A percentile compares a stretch with the other conserved stretches of the same genome.
phyloP scores from a whole-genome alignment of 64 coral and sea anemone genomes.

The Montipora efflorescens region DNA sequence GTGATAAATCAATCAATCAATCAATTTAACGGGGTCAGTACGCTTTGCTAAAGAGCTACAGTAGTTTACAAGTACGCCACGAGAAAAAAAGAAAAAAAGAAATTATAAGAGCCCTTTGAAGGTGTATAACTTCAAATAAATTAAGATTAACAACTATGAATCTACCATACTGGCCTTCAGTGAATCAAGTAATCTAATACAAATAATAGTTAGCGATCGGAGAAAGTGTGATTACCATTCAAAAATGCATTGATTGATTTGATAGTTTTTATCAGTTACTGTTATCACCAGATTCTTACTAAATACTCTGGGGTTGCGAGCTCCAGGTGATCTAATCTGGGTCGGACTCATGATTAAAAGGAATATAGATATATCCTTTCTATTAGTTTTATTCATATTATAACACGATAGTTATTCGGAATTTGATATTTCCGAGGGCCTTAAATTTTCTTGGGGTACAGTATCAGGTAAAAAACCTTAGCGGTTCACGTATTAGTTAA shows the following conservation, averaged over 20 bases:
- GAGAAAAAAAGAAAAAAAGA: too few relatives aligned
- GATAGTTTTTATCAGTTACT: neutral
- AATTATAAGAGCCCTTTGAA: too few relatives aligned
- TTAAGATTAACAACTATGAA: neutral
- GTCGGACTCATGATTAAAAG: conserved; percentile 1
- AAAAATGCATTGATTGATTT: conserved; percentile 2
- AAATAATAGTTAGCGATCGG: too few relatives aligned
- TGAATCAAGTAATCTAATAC: neutral
- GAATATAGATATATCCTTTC: neutral
- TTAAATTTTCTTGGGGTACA: too few relatives aligned
- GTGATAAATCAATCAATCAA: neutral
- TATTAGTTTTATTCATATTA: neutral
- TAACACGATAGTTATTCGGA: neutral
- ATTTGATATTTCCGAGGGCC: too few relatives aligned
- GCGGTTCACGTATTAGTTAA: too few relatives aligned
- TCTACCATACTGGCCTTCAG: neutral
- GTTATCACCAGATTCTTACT: neutral
- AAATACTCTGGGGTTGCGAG: too few relatives aligned
- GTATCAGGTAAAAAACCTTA: too few relatives aligned
- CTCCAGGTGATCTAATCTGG: neutral
- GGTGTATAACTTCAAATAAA: too few relatives aligned
- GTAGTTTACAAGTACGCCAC: too few relatives aligned
- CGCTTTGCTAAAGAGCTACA: too few relatives aligned
- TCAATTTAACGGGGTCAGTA: too few relatives aligned
- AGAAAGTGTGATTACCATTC: neutral